Evolutionary conservation across 1,140 invertebrate species (phyloP).

Genomic region (Solen grandis): DNA sequence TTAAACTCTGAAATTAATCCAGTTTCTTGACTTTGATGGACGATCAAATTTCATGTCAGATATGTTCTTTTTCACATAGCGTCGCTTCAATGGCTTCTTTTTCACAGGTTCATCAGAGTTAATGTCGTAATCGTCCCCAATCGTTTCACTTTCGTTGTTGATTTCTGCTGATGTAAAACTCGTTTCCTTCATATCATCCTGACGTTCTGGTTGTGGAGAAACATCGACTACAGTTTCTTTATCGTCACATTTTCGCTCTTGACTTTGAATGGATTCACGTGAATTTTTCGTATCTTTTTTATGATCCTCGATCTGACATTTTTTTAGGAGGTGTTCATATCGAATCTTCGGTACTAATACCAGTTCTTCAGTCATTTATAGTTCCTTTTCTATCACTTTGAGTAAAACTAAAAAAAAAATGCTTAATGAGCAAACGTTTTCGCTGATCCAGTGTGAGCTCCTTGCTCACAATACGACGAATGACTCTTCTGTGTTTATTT

Average conservation of each 20-base stretch:
- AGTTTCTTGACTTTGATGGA: neutral
- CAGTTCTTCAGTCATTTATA: neutral
- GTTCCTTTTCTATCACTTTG: neutral
- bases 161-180: neutral
- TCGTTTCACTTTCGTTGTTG: neutral
- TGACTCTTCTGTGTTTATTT: neutral
- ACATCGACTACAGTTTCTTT: neutral
- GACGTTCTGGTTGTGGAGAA: neutral
- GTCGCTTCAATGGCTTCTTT: neutral
- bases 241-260: neutral
- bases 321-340: neutral
- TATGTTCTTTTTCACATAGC: neutral
- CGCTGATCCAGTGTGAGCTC: neutral
- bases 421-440: too few species aligned
- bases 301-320: neutral
- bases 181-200: too few species aligned
- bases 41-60: neutral
- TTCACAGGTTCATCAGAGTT: neutral
- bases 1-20: too few species aligned
- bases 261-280: neutral
- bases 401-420: neutral
- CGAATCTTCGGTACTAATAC: neutral
- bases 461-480: neutral
- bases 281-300: neutral
- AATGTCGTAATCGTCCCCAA: neutral